Evolutionary conservation across 2,888 invertebrate species (phyloP).

Genomic region (Tachina lurida): DNA sequence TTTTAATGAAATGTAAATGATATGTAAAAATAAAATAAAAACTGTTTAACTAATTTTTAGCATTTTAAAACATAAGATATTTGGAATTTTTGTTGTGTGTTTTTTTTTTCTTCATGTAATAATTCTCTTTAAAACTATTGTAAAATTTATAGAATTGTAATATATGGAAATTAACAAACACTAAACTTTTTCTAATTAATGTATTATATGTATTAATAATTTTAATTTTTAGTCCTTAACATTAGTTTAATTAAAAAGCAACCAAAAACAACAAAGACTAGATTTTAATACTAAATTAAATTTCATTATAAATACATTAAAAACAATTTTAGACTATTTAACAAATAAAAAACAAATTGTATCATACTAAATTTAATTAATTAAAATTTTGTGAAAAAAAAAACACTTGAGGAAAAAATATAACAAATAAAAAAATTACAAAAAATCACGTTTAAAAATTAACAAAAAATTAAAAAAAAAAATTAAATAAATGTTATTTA

Average conservation of each 20-base stretch:
- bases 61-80: conserved; percentile 5
- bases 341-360: conserved; percentile 23
- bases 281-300: conserved; percentile 69
- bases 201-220: conserved; percentile 27
- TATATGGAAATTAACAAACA: conserved; percentile 22
- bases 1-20: too few relatives aligned
- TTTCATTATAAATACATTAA: conserved; percentile 51
- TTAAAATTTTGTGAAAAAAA: conserved; percentile 26
- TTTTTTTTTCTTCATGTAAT: conserved; percentile 51
- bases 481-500: conserved; percentile 72
- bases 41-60: conserved; percentile 16
- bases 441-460: conserved; percentile 40
- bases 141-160: conserved; percentile 34
- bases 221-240: conserved; percentile 68
- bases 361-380: conserved; percentile 50
- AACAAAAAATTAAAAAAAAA: too few relatives aligned
- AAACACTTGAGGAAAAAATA: conserved; percentile 71
- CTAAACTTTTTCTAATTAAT: conserved; percentile 48
- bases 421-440: conserved; percentile 52
- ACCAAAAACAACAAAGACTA: conserved; percentile 70
- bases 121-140: conserved; percentile 51
- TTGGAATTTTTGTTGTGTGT: conserved; percentile 3
- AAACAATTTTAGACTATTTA: conserved; percentile 53
- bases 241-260: conserved; percentile 75
- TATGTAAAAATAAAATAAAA: conserved; percentile 3